These are phyloP conservation scores for Melanchra persicariae DNA, from an alignment of 2,888 invertebrate genomes.

Conservation along the genomic window DNA sequence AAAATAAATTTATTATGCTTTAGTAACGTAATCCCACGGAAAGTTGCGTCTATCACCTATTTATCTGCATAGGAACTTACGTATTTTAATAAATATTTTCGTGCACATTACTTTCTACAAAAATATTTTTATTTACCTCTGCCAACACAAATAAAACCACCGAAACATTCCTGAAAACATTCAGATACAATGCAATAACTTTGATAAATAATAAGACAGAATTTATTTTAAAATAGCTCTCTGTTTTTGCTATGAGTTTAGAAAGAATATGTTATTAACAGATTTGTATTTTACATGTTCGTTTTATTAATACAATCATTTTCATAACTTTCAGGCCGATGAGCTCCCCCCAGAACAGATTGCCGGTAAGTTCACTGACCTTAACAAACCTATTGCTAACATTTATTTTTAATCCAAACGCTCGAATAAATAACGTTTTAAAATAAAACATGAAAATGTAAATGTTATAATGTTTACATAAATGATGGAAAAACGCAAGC, in stretches of 20 bases:
- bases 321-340: slow-evolving; percentile 93
- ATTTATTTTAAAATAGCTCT: slow-evolving; percentile 13
- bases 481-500: slow-evolving; percentile 76
- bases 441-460: slow-evolving; percentile 66
- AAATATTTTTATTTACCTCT: slow-evolving; percentile 56
- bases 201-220: slow-evolving; percentile 20
- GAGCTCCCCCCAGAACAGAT: slow-evolving; percentile 98
- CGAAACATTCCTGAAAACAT: slow-evolving; percentile 32
- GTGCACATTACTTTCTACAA: slow-evolving; percentile 35
- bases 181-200: slow-evolving; percentile 28
- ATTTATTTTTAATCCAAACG: slow-evolving; percentile 64
- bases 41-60: slow-evolving; percentile 70
- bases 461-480: slow-evolving; percentile 75
- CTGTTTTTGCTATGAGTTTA: neutral
- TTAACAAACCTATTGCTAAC: slow-evolving; percentile 62
- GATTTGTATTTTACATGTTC: slow-evolving; percentile 22
- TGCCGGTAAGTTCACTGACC: slow-evolving; percentile 92
- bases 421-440: slow-evolving; percentile 59
- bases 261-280: slow-evolving; percentile 8
- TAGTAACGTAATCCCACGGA: slow-evolving; percentile 71
- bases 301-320: slow-evolving; percentile 59
- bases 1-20: slow-evolving; percentile 85
- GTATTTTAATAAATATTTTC: slow-evolving; percentile 52
- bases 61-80: slow-evolving; percentile 55
- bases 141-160: slow-evolving; percentile 50